Conservation (phyloP, 1,140 invertebrate genomes). For the Dendroctonus valens region DNA sequence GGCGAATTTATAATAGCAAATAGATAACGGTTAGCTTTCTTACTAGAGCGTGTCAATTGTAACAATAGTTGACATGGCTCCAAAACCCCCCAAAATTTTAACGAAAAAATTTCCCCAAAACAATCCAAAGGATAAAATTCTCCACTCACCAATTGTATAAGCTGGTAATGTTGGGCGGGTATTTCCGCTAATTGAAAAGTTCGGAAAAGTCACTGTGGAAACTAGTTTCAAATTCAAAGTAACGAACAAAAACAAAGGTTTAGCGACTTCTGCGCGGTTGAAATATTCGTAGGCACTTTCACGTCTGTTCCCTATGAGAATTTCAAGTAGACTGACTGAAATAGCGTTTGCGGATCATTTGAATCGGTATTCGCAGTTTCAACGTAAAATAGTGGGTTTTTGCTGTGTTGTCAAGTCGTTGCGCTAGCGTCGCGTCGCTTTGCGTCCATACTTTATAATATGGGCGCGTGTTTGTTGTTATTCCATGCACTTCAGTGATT, state of each 20-base stretch:
- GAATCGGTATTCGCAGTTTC: constrained; percentile 20
- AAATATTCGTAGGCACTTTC: constrained; percentile 3
- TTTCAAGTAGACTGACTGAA: constrained; percentile 19
- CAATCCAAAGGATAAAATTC: constrained; percentile 4
- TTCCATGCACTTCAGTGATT: constrained; percentile 29
- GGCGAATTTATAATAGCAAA: constrained; percentile 21
- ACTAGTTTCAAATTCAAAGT: constrained; percentile 8
- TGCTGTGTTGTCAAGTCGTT: constrained; percentile 21
- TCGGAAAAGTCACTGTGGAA: constrained; percentile 24
- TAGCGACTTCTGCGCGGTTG: constrained; percentile 11
- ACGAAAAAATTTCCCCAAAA: no score
- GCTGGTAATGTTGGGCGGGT: constrained; percentile 3
- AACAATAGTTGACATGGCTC: constrained; percentile 5
- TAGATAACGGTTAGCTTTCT: constrained; percentile 21
- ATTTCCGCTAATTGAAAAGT: constrained; percentile 11
- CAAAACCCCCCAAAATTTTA: no score
- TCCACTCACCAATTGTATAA: constrained; percentile 27
- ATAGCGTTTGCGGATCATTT: constrained; percentile 24
- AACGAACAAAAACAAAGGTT: constrained; percentile 29
- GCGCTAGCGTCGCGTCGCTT: neutral
- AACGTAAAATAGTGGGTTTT: constrained; percentile 23
- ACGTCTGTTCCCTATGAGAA: neutral
- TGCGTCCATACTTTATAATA: constrained; percentile 5
- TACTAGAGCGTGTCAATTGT: constrained; percentile 26
- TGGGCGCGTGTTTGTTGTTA: constrained; percentile 31